Evolutionary conservation across 2,113 vertebrate species (phyloP).

Genomic region (Nothocercus nigrocapillus): DNA sequence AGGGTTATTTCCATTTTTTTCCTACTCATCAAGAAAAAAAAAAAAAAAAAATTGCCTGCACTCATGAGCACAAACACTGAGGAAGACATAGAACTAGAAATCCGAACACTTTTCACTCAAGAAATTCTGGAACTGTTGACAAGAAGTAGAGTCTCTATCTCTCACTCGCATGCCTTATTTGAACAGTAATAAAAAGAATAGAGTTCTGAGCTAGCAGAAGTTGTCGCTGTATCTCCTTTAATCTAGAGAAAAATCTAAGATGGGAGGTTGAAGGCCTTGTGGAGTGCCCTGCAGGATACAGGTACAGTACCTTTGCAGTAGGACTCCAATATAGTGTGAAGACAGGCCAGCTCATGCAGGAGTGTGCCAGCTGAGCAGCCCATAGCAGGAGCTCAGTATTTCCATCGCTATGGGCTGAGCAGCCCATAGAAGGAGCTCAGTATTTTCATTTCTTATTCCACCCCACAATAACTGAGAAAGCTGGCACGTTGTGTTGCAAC

Average conservation of each 20-base stretch:
- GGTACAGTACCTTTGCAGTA: not conserved
- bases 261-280: not conserved
- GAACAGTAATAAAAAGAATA: not conserved
- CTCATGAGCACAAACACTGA: not conserved
- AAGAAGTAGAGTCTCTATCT: not conserved
- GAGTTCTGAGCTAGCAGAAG: not conserved
- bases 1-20: not conserved
- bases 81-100: not conserved
- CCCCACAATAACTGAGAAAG: not conserved
- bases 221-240: not conserved
- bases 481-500: rapidly evolving
- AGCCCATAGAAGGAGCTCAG: too few relatives aligned
- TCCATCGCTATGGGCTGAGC: not conserved
- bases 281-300: not conserved
- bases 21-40: not conserved
- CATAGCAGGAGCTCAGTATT: not conserved
- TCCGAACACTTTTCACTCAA: not conserved
- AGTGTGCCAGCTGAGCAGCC: not conserved
- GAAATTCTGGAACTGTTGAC: not conserved
- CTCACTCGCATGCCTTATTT: not conserved
- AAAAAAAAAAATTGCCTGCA: not conserved
- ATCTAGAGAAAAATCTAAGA: not conserved
- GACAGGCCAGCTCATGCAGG: not conserved
- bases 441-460: not conserved
- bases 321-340: not conserved